Percentiles rank a stretch among this genome's conserved stretches.
These are phyloP conservation scores for Patella depressa DNA, from an alignment of 2,888 invertebrate species.

Conservation along the genomic window DNA sequence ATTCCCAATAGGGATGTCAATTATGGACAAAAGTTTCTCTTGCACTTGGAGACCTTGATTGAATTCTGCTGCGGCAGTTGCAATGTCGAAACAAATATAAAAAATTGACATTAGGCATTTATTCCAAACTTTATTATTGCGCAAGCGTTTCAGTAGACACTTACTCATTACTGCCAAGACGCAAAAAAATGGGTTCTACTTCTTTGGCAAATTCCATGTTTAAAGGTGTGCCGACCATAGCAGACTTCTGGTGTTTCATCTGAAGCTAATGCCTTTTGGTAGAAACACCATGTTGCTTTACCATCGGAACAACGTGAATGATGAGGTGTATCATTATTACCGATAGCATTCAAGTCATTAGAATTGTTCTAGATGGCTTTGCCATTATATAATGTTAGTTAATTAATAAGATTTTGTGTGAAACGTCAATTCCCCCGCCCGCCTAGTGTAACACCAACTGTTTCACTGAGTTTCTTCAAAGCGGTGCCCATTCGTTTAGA, in stretches of 20 bases:
- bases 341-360: conserved; percentile 3
- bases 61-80: background rate
- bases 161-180: background rate
- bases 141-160: background rate
- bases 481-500: conserved; percentile 32
- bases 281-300: conserved; percentile 15
- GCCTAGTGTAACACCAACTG: conserved; percentile 16
- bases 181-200: background rate
- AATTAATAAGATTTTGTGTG: conserved; percentile 10
- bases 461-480: conserved; percentile 17
- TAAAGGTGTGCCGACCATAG: background rate
- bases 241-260: background rate
- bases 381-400: conserved; percentile 21
- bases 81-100: background rate
- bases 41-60: background rate
- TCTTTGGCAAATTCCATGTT: background rate
- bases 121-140: background rate
- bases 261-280: background rate
- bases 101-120: conserved; percentile 14
- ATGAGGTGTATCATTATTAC: conserved; percentile 19
- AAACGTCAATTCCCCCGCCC: conserved; percentile 13
- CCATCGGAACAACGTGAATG: conserved; percentile 21
- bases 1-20: background rate
- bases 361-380: background rate
- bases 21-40: background rate